Evolutionary conservation across 2,113 vertebrate genomes (phyloP).

Genomic region (Mola mola): DNA sequence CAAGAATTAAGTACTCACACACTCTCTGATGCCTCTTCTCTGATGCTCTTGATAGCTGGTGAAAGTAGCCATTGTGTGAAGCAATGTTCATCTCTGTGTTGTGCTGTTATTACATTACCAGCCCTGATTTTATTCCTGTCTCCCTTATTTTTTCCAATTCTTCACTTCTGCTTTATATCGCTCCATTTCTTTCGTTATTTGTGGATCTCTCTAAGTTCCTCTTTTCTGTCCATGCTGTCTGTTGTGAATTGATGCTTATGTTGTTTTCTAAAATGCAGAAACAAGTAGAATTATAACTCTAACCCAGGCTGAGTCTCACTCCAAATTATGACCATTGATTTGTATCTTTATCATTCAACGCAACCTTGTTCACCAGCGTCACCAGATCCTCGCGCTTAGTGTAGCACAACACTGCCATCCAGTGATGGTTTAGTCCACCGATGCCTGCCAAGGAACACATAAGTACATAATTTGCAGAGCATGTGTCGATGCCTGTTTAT

Average conservation of each 20-base stretch:
- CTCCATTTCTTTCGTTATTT: conserved; percentile 25
- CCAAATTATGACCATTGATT: conserved; percentile 81
- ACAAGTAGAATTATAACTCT: conserved; percentile 72
- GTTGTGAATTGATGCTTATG: conserved; percentile 64
- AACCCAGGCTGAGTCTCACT: conserved; percentile 67
- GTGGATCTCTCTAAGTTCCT: conserved; percentile 17
- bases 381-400: conserved; percentile 2
- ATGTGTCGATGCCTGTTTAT: conserved; percentile 3
- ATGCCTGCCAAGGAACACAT: neutral
- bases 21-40: conserved; percentile 40
- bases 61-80: conserved; percentile 68
- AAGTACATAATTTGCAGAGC: conserved; percentile 2
- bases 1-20: conserved; percentile 25
- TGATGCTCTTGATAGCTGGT: conserved; percentile 68
- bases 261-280: conserved; percentile 70
- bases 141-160: conserved; percentile 26
- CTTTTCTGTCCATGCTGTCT: conserved; percentile 25
- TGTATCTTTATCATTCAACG: conserved; percentile 81
- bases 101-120: conserved; percentile 76
- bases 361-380: conserved; percentile 50
- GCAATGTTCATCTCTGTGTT: conserved; percentile 67
- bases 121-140: conserved; percentile 55
- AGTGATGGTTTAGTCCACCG: conserved; percentile 56
- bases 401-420: conserved; percentile 84
- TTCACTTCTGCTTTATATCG: conserved; percentile 26